These are phyloP conservation scores for Parasteatoda tepidariorum DNA, from an alignment of 1,140 invertebrate genomes.

Conservation along the genomic window DNA sequence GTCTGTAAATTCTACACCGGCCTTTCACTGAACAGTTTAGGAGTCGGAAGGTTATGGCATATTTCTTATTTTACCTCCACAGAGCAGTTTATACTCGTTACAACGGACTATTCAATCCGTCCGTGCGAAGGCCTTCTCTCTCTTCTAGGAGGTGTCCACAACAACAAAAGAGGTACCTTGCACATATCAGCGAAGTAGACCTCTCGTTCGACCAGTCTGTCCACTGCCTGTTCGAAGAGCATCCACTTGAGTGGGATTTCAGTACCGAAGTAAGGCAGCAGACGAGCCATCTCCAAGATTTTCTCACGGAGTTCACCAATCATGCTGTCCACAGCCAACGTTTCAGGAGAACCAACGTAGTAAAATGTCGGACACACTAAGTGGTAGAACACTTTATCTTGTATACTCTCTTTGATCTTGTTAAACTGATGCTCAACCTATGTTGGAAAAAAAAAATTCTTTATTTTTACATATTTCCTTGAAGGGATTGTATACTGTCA, in stretches of 20 bases:
- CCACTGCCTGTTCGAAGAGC: conserved; percentile 68
- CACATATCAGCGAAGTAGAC: conserved; percentile 67
- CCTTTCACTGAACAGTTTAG: no score
- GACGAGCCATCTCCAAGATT: conserved; percentile 66
- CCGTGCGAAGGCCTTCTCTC: no score
- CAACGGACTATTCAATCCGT: no score
- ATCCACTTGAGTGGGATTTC: conserved; percentile 70
- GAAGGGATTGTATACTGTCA: no score
- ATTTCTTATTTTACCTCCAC: no score
- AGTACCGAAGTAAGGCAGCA: conserved; percentile 69
- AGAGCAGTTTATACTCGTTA: no score
- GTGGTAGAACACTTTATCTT: conserved; percentile 37
- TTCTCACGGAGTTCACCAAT: conserved; percentile 64
- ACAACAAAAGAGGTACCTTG: no score
- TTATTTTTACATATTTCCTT: no score
- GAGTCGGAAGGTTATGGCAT: no score
- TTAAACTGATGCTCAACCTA: conserved; percentile 58
- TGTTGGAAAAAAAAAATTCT: not conserved
- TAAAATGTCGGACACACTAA: conserved; percentile 49
- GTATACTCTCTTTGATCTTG: conserved; percentile 56
- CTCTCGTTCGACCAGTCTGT: conserved; percentile 65
- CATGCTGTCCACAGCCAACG: conserved; percentile 60
- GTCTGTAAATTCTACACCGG: no score
- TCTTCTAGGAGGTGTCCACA: no score
- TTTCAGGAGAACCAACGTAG: conserved; percentile 35